Percentiles rank a stretch among this genome's conserved stretches.
phyloP scores from a whole-genome alignment of 2,113 vertebrate species.

The Passer domesticus region DNA sequence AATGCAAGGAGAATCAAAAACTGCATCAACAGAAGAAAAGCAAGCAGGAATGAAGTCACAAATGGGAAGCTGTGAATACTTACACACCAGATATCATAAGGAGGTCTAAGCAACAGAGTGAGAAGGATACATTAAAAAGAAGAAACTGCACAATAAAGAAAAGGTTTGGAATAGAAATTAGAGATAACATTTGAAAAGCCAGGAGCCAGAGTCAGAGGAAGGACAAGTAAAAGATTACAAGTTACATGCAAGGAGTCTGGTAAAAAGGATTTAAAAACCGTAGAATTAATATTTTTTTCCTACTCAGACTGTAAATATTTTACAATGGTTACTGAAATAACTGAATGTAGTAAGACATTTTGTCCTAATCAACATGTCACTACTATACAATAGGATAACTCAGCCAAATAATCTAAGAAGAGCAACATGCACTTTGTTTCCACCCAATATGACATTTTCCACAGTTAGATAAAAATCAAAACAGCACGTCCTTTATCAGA shows the following conservation, averaged over 20 bases:
- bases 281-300: neutral
- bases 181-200: neutral
- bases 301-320: neutral
- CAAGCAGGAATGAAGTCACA: neutral
- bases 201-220: neutral
- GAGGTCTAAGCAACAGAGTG: neutral
- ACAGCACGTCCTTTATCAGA: neutral
- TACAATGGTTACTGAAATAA: slow-evolving; percentile 46
- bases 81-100: neutral
- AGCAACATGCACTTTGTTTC: slow-evolving; percentile 37
- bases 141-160: neutral
- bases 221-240: neutral
- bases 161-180: neutral
- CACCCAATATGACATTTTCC: slow-evolving; percentile 26
- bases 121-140: neutral
- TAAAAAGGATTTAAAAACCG: neutral
- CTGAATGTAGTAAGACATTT: slow-evolving; percentile 13
- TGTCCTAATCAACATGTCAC: slow-evolving; percentile 39
- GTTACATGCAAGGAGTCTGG: neutral
- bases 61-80: neutral
- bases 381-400: slow-evolving; percentile 13
- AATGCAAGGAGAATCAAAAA: neutral
- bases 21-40: neutral
- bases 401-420: slow-evolving; percentile 33
- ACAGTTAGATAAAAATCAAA: slow-evolving; percentile 46